Base-by-base conservation (phyloP, 2,797 vertebrate species). In the Somateria mollissima region DNA sequence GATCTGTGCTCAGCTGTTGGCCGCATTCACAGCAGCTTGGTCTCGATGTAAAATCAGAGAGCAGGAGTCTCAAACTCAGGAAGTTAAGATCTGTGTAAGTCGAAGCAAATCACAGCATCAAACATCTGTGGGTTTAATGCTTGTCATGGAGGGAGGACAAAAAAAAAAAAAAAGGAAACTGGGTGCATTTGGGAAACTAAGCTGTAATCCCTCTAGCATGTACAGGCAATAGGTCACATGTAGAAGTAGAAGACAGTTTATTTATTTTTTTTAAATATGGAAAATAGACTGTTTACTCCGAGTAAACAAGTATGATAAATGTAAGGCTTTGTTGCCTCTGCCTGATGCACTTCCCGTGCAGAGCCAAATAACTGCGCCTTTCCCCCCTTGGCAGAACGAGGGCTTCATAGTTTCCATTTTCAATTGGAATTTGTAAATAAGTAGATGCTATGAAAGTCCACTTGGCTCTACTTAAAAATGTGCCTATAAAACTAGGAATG, bases 21-120 rank as follows among this genome's bases (percentile, higher is more conserved):
- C 71, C 88, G 94, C 88, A 61, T 92, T 92, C 76, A 69, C 76
- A 81, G 56, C 28, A 15, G 94, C 71, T 81, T 2, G 0, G 62
- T 78, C 69, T 43, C 1, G 0, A 5, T 88, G 43, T 90, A 45
- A 91, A 94, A 85, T 80, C 47, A 19, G 77, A 89, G 45, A 69
- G 62, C 75, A 66, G 69, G 67, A 90, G 54, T 56, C 8, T 89
- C 84, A 65, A 69, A n/a, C 72, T 80, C 14, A 10, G 28, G 47
- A 54, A 87, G 49, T 28, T 62, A 41, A 84, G 85, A 74, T 79
- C 75, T 89, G 0, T 89, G 47, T 90, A 83, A 85, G 28, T 54
- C 84, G 51, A 94, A 90, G 81, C 49, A 82, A 82, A 87, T 87
- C 57, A 37, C 39, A 80, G 80, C 19, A 41, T 90, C 83, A 74